A percentile compares a stretch with the other conserved stretches of the same genome.
Evolutionary conservation across 2,113 vertebrate genomes (phyloP).

Genomic region (Rostratula benghalensis): DNA sequence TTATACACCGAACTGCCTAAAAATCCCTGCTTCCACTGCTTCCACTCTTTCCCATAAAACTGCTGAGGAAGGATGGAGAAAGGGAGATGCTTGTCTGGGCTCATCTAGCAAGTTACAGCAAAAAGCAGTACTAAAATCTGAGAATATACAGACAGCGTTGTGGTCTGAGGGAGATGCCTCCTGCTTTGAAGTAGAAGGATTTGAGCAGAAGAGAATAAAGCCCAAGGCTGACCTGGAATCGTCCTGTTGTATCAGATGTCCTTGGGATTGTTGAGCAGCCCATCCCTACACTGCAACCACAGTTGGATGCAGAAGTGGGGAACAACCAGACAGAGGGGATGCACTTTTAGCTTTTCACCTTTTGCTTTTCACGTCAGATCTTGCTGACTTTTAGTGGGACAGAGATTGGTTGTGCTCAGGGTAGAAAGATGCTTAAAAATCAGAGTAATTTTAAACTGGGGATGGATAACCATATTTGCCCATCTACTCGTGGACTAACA

Average conservation of each 20-base stretch:
- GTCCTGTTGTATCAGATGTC: not conserved
- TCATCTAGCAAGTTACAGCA: not conserved
- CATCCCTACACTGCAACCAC: fast-evolving
- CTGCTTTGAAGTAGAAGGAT: not conserved
- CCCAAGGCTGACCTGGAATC: not conserved
- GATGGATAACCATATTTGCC: not conserved
- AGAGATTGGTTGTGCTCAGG: not conserved
- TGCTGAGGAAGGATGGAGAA: not conserved
- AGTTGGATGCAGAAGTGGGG: not conserved
- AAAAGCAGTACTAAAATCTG: not conserved
- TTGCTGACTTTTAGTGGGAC: not conserved
- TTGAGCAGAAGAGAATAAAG: not conserved
- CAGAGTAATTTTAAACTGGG: not conserved
- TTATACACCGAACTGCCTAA: not conserved
- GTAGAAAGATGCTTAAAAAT: not conserved
- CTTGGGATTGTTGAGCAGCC: not conserved
- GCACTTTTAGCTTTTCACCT: not conserved
- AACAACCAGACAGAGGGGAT: not conserved
- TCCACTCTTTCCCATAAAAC: not conserved
- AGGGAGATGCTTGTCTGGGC: not conserved
- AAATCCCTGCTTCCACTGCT: not conserved
- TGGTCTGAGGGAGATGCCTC: not conserved
- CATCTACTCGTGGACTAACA: not conserved
- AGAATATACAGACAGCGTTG: not conserved
- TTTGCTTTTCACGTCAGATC: not conserved